Conservation (phyloP, 1,140 invertebrate species). For the Ips nitidus region DNA sequence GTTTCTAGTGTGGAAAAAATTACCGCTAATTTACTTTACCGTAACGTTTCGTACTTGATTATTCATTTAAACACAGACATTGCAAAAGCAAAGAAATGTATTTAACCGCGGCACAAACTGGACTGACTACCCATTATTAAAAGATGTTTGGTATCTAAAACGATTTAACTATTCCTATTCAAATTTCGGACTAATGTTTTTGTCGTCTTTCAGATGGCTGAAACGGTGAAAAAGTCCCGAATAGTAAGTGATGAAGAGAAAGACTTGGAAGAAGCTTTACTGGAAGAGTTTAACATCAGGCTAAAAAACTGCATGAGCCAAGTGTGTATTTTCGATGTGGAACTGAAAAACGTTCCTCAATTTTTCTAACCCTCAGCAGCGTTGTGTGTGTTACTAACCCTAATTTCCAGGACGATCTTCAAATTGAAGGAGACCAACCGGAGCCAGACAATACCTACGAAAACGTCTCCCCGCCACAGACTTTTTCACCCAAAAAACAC, state of each 20-base stretch:
- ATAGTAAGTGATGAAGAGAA: constrained; percentile 53
- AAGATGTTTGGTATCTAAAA: not conserved
- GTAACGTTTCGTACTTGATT: constrained; percentile 11
- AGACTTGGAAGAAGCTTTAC: constrained; percentile 48
- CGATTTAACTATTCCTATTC: not conserved
- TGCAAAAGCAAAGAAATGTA: not conserved
- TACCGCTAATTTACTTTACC: constrained; percentile 1
- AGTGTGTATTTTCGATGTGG: constrained; percentile 47
- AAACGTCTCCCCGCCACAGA: constrained; percentile 25
- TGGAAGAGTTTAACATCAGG: constrained; percentile 53
- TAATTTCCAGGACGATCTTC: constrained; percentile 43
- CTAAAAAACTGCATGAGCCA: constrained; percentile 53
- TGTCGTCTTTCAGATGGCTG: constrained; percentile 49
- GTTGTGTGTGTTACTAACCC: constrained; percentile 41
- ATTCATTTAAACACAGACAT: constrained; percentile 7
- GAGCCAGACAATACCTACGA: constrained; percentile 40
- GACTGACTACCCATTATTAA: not conserved
- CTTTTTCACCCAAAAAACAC: constrained; percentile 26
- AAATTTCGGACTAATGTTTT: not conserved
- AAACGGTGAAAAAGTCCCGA: constrained; percentile 52
- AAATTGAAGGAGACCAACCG: constrained; percentile 32
- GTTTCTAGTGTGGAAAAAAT: too few species aligned
- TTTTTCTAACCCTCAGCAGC: constrained; percentile 9
- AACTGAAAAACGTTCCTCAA: not conserved
- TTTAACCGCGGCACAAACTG: not conserved